A percentile compares a stretch with the other conserved stretches of the same genome.
Conservation (phyloP, 2,888 invertebrate genomes). For the Watsonalla cultraria region DNA sequence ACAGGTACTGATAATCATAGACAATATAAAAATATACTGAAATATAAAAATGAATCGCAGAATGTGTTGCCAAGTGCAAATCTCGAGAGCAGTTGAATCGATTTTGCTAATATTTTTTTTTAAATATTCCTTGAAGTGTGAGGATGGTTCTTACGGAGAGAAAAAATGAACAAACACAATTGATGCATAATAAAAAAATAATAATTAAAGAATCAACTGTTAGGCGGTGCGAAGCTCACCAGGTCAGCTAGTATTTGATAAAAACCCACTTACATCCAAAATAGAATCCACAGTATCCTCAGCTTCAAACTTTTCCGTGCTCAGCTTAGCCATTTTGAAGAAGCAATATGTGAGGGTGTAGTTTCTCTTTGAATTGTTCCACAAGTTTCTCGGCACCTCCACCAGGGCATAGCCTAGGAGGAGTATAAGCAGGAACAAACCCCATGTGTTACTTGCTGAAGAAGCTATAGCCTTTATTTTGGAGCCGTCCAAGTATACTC, state of each 20-base stretch:
- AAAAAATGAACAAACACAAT: no score
- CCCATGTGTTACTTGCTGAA: slow-evolving; percentile 99
- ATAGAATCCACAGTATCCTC: slow-evolving; percentile 98
- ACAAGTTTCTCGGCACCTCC: slow-evolving; percentile 94
- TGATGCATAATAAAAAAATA: no score
- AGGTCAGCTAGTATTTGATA: no score
- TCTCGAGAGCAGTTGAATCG: no score
- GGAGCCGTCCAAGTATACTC: slow-evolving; percentile 92
- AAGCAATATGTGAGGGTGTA: slow-evolving; percentile 92
- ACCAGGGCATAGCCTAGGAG: slow-evolving; percentile 96
- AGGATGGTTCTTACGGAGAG: no score
- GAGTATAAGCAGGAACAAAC: slow-evolving; percentile 94
- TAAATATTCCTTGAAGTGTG: no score
- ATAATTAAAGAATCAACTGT: no score
- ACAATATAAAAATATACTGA: slow-evolving; percentile 3
- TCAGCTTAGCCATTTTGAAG: slow-evolving; percentile 96
- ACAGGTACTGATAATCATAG: background rate
- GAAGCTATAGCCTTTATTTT: slow-evolving; percentile 98
- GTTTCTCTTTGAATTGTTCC: slow-evolving; percentile 93
- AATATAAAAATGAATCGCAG: no score
- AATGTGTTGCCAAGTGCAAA: no score
- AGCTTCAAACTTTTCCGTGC: slow-evolving; percentile 96
- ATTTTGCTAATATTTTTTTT: no score
- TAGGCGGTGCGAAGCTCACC: no score
- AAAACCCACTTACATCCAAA: slow-evolving; percentile 83